Percentiles rank a stretch among this genome's conserved stretches.
phyloP scores from a whole-genome alignment of 1,140 invertebrate genomes.

The Acromyrmex echinatior region DNA sequence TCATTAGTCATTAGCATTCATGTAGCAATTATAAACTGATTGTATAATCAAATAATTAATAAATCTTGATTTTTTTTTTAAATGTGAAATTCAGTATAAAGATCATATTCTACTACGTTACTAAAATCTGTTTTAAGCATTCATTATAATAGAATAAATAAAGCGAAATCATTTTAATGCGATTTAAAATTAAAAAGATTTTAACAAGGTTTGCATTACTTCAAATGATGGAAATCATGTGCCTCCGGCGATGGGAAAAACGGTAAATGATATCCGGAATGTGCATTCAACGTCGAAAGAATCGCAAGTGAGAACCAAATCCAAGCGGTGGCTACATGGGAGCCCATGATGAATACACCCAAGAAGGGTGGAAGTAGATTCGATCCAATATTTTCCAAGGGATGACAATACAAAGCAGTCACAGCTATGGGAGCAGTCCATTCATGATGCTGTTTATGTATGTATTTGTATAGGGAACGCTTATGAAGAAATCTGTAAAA shows the following conservation, averaged over 20 bases:
- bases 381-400: conserved; percentile 94
- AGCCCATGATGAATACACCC: conserved; percentile 93
- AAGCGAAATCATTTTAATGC: not conserved
- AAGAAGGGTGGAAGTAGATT: conserved; percentile 93
- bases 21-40: not conserved
- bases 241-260: conserved; percentile 96
- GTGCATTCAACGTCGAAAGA: conserved; percentile 93
- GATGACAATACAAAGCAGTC: conserved; percentile 95
- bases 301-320: conserved; percentile 94
- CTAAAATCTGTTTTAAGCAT: not conserved
- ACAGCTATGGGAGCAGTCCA: conserved; percentile 95
- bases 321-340: conserved; percentile 94
- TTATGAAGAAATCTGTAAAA: conserved; percentile 91
- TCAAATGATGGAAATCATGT: conserved; percentile 96
- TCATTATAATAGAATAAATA: not conserved
- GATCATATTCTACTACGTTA: not conserved
- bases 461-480: conserved; percentile 92
- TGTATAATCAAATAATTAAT: not conserved
- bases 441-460: conserved; percentile 95
- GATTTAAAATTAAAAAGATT: conserved; percentile 1
- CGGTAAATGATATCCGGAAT: conserved; percentile 96
- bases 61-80: conserved; percentile 2
- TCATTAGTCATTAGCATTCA: not conserved
- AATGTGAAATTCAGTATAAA: not conserved
- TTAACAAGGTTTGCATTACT: conserved; percentile 88